Conservation (phyloP, 2,797 vertebrate species). For the Acrocephalus scirpaceus region DNA sequence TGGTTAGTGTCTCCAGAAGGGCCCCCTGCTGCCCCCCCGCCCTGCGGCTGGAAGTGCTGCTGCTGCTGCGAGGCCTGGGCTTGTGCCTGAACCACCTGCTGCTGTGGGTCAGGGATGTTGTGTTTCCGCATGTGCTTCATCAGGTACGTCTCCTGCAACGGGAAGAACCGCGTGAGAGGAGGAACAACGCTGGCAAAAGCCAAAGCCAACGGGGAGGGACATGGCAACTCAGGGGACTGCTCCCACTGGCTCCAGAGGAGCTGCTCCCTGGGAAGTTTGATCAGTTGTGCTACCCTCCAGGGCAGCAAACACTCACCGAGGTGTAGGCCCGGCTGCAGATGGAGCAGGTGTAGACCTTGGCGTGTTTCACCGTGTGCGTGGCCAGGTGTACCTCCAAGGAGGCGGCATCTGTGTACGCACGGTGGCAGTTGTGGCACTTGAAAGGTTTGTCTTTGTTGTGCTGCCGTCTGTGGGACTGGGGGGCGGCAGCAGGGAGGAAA, state of each 20-base stretch:
- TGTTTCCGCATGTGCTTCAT: constrained; percentile 99
- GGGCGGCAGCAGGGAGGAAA: neutral
- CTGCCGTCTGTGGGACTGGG: constrained; percentile 95
- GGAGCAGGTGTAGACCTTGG: constrained; percentile 96
- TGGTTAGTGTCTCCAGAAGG: constrained; percentile 84
- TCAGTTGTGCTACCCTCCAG: too few species aligned
- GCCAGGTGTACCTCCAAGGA: constrained; percentile 95
- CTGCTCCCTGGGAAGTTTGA: too few species aligned
- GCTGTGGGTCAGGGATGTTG: constrained; percentile 89
- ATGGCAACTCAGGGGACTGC: neutral
- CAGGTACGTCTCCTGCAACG: constrained; percentile 93
- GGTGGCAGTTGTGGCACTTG: constrained; percentile 98
- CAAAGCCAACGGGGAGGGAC: neutral
- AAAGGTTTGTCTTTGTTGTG: constrained; percentile 99
- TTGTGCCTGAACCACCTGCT: constrained; percentile 76
- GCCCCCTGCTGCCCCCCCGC: constrained; percentile 75
- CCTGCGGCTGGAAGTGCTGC: constrained; percentile 79
- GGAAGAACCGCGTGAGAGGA: neutral
- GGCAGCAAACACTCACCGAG: constrained; percentile 83
- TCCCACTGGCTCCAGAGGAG: neutral
- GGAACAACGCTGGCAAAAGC: accelerated
- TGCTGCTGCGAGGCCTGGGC: constrained; percentile 77
- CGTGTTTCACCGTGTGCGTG: constrained; percentile 97
- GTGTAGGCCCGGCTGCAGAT: constrained; percentile 98
- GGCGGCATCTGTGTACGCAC: constrained; percentile 91